phyloP scores from a whole-genome alignment of 2,113 vertebrate species.

The Regulus satrapa region DNA sequence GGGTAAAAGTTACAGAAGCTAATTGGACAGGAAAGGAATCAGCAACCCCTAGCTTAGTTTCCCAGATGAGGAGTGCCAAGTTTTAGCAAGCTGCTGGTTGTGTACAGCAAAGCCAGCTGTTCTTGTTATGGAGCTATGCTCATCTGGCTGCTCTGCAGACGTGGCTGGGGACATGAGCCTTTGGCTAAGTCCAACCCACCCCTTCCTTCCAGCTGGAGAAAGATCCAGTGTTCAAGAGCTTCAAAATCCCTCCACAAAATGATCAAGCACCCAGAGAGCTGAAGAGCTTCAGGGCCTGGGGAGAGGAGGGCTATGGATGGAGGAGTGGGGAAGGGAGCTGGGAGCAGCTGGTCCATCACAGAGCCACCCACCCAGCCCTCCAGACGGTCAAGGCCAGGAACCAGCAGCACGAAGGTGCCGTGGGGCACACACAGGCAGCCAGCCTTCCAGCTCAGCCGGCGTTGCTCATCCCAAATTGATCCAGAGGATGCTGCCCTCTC shows the following conservation, averaged over 20 bases:
- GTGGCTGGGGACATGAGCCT: neutral
- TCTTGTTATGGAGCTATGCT: fast-evolving
- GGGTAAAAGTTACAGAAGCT: neutral
- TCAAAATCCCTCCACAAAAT: fast-evolving
- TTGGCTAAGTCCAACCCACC: neutral
- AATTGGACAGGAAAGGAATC: neutral
- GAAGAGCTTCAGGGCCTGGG: neutral
- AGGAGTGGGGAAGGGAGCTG: neutral
- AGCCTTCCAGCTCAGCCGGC: neutral
- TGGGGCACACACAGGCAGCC: fast-evolving
- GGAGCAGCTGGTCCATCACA: neutral
- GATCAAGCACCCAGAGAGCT: neutral
- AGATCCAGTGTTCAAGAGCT: neutral
- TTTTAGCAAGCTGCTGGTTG: neutral
- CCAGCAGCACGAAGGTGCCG: neutral
- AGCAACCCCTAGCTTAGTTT: neutral
- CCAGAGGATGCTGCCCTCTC: slow-evolving; percentile 48
- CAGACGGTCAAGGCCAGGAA: neutral
- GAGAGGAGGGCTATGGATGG: fast-evolving
- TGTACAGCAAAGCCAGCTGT: fast-evolving
- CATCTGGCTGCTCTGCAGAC: neutral
- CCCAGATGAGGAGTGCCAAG: neutral
- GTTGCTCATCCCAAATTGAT: neutral
- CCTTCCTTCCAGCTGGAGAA: neutral
- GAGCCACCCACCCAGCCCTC: neutral